Percentiles rank a stretch among this genome's conserved stretches.
These are phyloP conservation scores for Epizoanthus scotinus DNA, from an alignment of 92 coral and sea anemone genomes.

Conservation along the genomic window DNA sequence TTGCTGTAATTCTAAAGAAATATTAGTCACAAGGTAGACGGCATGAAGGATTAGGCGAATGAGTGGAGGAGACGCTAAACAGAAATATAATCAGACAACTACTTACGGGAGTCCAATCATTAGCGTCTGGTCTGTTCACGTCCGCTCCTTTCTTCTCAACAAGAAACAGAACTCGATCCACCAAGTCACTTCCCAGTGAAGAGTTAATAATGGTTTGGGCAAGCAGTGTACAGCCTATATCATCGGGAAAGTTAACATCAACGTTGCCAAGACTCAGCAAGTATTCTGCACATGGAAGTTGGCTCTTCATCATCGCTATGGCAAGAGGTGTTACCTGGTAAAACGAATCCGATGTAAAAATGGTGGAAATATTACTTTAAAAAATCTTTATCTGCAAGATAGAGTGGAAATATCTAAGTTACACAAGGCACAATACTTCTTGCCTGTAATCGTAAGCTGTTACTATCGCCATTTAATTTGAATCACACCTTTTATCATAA, in stretches of 20 bases:
- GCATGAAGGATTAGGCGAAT: too few relatives aligned
- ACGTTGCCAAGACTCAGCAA: conserved; percentile 68
- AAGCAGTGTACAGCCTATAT: conserved; percentile 74
- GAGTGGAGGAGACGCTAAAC: too few relatives aligned
- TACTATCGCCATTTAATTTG: too few relatives aligned
- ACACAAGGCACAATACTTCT: too few relatives aligned
- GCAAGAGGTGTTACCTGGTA: conserved; percentile 79
- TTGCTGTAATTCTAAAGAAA: too few relatives aligned
- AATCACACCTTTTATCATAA: too few relatives aligned
- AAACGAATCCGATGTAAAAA: neutral
- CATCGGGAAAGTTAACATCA: conserved; percentile 81
- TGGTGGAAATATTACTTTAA: too few relatives aligned
- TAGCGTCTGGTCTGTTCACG: conserved; percentile 68
- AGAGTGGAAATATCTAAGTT: too few relatives aligned
- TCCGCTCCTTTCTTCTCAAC: conserved; percentile 82
- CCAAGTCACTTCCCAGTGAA: conserved; percentile 36
- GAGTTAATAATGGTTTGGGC: conserved; percentile 66
- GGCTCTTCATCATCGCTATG: conserved; percentile 76
- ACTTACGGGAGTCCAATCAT: conserved; percentile 80
- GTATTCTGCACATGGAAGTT: conserved; percentile 79
- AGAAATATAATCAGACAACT: neutral
- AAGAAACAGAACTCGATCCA: conserved; percentile 56
- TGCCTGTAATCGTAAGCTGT: too few relatives aligned
- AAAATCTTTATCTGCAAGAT: too few relatives aligned
- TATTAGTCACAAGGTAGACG: too few relatives aligned